Evolutionary conservation across 2,113 vertebrate genomes (phyloP).

Genomic region (Empidonax alnorum): DNA sequence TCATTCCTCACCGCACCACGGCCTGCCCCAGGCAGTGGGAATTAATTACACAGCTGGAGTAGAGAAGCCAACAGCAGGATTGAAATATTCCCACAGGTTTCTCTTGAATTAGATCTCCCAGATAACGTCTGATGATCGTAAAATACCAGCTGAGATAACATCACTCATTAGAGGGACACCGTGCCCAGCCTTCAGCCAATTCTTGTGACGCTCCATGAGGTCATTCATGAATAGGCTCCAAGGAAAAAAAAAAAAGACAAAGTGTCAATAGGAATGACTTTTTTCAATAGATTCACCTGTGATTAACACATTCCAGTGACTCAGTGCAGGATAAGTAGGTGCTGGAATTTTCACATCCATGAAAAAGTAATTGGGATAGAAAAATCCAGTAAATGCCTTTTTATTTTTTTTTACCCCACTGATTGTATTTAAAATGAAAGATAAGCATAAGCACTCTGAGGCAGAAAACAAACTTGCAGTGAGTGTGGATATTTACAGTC

Average conservation of each 20-base stretch:
- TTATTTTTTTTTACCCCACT: neutral
- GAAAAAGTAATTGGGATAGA: neutral
- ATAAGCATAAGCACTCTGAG: neutral
- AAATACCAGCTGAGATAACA: neutral
- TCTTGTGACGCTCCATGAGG: neutral
- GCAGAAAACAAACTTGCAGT: neutral
- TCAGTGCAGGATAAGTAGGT: neutral
- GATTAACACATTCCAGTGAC: conserved; percentile 40
- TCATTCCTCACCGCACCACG: neutral
- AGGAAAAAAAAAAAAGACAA: neutral
- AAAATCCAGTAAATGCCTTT: neutral
- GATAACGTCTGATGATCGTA: neutral
- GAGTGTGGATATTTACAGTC: neutral
- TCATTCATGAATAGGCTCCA: neutral
- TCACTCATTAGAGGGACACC: neutral
- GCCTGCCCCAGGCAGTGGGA: neutral
- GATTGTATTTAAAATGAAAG: neutral
- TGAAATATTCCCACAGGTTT: conserved; percentile 1
- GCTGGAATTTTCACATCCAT: neutral
- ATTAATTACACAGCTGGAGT: neutral
- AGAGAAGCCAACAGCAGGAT: neutral
- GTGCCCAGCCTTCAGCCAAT: neutral
- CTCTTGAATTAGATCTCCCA: neutral
- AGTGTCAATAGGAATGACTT: neutral
- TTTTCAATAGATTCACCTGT: neutral